phyloP scores from a whole-genome alignment of 1,140 invertebrate genomes.

The Drosophila suzukii region DNA sequence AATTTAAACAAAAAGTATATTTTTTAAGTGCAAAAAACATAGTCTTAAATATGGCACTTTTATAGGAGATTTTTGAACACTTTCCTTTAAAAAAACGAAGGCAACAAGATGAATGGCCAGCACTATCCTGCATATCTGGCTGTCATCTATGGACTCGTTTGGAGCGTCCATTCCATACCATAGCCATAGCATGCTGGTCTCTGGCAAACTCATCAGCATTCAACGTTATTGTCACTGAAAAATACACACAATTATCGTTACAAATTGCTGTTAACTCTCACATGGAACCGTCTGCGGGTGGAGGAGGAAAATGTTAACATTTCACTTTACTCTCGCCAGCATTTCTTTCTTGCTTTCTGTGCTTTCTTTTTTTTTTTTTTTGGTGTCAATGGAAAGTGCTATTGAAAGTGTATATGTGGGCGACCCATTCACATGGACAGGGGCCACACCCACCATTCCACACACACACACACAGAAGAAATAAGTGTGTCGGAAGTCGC shows the following conservation, averaged over 20 bases:
- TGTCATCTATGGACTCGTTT: conserved; percentile 45
- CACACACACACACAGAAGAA: conserved; percentile 37
- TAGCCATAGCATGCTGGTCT: conserved; percentile 33
- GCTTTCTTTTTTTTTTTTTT: conserved; percentile 17
- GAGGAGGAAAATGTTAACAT: conserved; percentile 53
- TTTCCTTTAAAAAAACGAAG: not conserved
- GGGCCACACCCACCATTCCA: conserved; percentile 1
- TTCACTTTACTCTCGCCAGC: conserved; percentile 32
- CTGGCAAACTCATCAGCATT: conserved; percentile 75
- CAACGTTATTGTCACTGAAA: conserved; percentile 78
- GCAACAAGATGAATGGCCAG: conserved; percentile 20
- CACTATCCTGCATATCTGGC: conserved; percentile 35
- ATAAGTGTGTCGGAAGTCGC: conserved; percentile 71
- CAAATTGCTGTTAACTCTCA: conserved; percentile 77
- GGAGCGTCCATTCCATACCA: conserved; percentile 36
- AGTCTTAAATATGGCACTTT: no score
- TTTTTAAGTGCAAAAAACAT: no score
- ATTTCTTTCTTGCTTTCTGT: conserved; percentile 13
- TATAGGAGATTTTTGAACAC: not conserved
- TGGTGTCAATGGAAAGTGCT: conserved; percentile 74
- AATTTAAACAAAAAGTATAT: no score
- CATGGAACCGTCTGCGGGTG: conserved; percentile 25
- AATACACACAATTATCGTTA: conserved; percentile 79
- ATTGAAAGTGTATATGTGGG: conserved; percentile 61
- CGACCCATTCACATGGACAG: conserved; percentile 47